Evolutionary conservation across 2,888 invertebrate genomes (phyloP), one percentile per base, ranked within the genome.

Genomic region (Ennomos quercinarius): DNA sequence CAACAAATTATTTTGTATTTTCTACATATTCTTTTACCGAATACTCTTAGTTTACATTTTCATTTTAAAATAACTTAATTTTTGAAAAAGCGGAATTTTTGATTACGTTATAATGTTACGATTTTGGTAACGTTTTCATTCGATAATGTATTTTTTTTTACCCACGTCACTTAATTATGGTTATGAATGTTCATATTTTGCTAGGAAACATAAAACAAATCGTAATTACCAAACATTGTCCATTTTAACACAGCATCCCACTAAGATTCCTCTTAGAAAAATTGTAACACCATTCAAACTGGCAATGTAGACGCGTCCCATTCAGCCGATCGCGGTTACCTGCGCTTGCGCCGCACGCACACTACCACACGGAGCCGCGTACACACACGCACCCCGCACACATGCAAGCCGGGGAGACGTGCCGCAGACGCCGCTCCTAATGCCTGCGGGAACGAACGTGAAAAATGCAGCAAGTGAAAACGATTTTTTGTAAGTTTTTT

Each of bases 321-420:
- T 83, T 71, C 83, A 83, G 81, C 81, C 87, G 87, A 83, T 88
- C 89, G 90, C 85, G 80, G 86, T 88, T 91, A 91, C 91, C 91
- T 91, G 90, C 89, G 89, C 82, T 62, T 65, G 83, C 85, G 77
- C 72, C 72, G 71, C 74, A 74, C 74, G 65, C 71, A 71, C 71
- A 47, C 70, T 63, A 72, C 66, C 71, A 58, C 56, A 27, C 61
- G 54, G 62, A 47, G 12, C 40, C 49, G 35, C 57, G 36, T 63
- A 63, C 64, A 60, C 62, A 66, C 71, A 62, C 71, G 62, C 60
- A 58, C 63, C 36, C 27, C 34, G 51, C 66, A 58, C 71, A 62
- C 65, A 57, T 52, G 49, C 66, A 65, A 46, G 57, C 49, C 13
- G 66, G 49, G 70, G 81, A 80, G 83, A 85, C 88, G 86, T 81